A percentile compares a stretch with the other conserved stretches of the same genome.
phyloP scores from a whole-genome alignment of 2,888 invertebrate species.

The Meta bourneti region DNA sequence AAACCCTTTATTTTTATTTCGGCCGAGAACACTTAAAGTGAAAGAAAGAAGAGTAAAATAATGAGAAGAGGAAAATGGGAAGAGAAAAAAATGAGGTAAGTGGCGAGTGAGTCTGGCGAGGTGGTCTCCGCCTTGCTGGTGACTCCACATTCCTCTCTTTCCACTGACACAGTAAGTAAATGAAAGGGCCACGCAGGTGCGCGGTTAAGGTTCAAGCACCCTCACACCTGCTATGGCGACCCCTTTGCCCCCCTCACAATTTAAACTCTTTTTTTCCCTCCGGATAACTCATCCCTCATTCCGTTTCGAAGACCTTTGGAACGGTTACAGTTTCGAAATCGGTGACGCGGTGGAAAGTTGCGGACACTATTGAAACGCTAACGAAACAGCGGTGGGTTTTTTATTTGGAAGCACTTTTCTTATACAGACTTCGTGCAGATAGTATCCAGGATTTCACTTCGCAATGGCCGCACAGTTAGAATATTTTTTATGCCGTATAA shows the following conservation, averaged over 20 bases:
- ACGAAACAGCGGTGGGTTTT: too few species aligned
- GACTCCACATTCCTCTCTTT: constrained; percentile 51
- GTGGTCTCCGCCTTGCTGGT: constrained; percentile 30
- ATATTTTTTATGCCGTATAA: too few species aligned
- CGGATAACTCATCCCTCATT: too few species aligned
- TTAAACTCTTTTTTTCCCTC: constrained; percentile 30
- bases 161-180: constrained; percentile 59
- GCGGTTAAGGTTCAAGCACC: constrained; percentile 61
- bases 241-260: constrained; percentile 29
- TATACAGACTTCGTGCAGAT: too few species aligned
- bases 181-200: constrained; percentile 46
- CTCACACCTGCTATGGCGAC: constrained; percentile 50
- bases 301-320: too few species aligned
- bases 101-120: constrained; percentile 25
- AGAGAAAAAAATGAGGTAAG: constrained; percentile 9
- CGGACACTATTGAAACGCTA: too few species aligned
- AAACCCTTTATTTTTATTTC: too few species aligned
- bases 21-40: not conserved
- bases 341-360: too few species aligned
- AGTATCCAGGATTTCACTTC: too few species aligned
- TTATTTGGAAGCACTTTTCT: too few species aligned
- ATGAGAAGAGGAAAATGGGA: constrained; percentile 9
- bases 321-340: too few species aligned
- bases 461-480: too few species aligned
- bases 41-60: constrained; percentile 24